These are phyloP conservation scores for Hippocampus mohnikei DNA, from an alignment of 2,113 vertebrate species.

Conservation along the genomic window DNA sequence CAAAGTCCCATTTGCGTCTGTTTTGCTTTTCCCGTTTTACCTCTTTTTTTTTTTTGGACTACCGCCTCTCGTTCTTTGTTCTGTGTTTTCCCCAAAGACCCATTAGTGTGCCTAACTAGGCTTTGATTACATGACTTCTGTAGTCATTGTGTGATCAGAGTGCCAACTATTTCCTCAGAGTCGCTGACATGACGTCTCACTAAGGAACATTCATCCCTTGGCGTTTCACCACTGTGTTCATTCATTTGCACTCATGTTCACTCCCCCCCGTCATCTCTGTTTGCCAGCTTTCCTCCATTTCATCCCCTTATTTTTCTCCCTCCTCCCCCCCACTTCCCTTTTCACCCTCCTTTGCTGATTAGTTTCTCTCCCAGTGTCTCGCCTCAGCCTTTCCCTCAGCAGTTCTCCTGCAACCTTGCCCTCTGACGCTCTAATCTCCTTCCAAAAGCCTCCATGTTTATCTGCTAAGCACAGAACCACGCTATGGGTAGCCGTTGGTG, in stretches of 20 bases:
- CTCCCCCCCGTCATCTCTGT: slow-evolving; percentile 10
- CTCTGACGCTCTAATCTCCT: slow-evolving; percentile 39
- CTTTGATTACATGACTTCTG: slow-evolving; percentile 53
- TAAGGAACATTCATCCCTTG: slow-evolving; percentile 40
- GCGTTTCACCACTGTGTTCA: slow-evolving; percentile 31
- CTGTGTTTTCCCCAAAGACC: slow-evolving; percentile 30
- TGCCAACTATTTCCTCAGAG: slow-evolving; percentile 42
- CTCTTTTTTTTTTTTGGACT: background rate
- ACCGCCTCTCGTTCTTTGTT: background rate
- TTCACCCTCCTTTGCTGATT: slow-evolving; percentile 21
- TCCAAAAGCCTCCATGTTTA: slow-evolving; percentile 53
- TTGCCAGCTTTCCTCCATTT: slow-evolving; percentile 1
- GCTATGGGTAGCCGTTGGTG: slow-evolving; percentile 42
- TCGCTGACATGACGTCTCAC: slow-evolving; percentile 37
- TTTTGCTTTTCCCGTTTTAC: background rate
- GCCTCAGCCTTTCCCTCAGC: slow-evolving; percentile 21
- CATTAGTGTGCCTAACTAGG: slow-evolving; percentile 54
- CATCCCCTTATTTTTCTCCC: slow-evolving; percentile 4
- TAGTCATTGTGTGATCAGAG: slow-evolving; percentile 50
- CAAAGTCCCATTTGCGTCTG: slow-evolving; percentile 2
- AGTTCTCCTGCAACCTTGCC: slow-evolving; percentile 31
- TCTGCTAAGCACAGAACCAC: slow-evolving; percentile 47
- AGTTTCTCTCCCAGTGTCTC: slow-evolving; percentile 23
- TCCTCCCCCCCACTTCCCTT: background rate
- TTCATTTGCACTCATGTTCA: slow-evolving; percentile 30